These are phyloP conservation scores for Lacanobia oleracea DNA, from an alignment of 2,888 invertebrate species.

Conservation along the genomic window DNA sequence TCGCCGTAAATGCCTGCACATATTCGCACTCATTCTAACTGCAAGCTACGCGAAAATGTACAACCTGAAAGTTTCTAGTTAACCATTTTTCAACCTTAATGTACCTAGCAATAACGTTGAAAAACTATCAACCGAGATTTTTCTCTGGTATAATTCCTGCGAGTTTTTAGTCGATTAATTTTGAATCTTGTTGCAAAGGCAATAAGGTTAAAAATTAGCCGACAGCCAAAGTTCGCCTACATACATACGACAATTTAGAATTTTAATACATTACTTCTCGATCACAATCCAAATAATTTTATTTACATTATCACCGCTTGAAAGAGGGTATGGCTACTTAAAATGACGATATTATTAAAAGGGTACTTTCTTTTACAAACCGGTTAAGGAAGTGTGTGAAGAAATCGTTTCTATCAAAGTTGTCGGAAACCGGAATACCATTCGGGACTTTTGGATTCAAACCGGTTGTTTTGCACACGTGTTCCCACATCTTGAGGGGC, in stretches of 20 bases:
- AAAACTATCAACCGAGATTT: neutral
- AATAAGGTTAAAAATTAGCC: conserved; percentile 2
- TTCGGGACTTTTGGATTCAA: conserved; percentile 17
- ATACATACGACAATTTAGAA: conserved; percentile 62
- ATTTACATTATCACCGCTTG: conserved; percentile 47
- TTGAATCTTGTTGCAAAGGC: neutral
- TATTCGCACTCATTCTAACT: conserved; percentile 61
- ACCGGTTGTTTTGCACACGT: conserved; percentile 40
- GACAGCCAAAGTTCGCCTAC: neutral
- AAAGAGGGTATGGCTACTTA: conserved; percentile 27
- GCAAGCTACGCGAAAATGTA: conserved; percentile 67
- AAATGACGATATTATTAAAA: neutral
- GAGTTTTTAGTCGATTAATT: neutral
- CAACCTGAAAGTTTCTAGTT: neutral
- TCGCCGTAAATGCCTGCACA: conserved; percentile 42
- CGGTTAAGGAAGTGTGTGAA: neutral
- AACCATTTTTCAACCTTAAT: neutral
- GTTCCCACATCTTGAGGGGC: neutral
- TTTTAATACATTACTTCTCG: conserved; percentile 58
- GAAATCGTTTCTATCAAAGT: conserved; percentile 10
- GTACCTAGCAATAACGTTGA: neutral
- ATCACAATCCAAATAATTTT: conserved; percentile 59
- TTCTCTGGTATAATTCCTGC: neutral
- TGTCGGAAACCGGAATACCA: conserved; percentile 24
- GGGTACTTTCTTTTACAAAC: conserved; percentile 20